Percentiles rank a stretch among this genome's conserved stretches.
Conservation (phyloP, 2,797 vertebrate species). For the Etheostoma perlongum region DNA sequence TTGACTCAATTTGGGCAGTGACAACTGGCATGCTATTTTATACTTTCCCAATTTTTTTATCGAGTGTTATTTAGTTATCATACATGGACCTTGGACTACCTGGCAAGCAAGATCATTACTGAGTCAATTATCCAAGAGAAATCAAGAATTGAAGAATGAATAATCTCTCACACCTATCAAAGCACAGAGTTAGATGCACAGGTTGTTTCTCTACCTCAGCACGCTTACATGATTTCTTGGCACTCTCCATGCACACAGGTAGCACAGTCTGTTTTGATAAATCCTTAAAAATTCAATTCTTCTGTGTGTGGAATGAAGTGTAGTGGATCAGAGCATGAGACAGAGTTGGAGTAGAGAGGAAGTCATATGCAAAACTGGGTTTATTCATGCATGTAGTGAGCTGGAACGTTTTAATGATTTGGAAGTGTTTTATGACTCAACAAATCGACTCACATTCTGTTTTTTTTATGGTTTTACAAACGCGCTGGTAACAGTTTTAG, state of each 20-base stretch:
- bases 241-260: not conserved
- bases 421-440: slow-evolving; percentile 10
- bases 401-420: slow-evolving; percentile 28
- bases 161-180: not conserved
- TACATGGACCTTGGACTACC: not conserved
- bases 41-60: not conserved
- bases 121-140: slow-evolving; percentile 8
- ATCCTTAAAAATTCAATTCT: slow-evolving; percentile 19
- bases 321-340: not conserved
- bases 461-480: slow-evolving; percentile 4
- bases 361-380: slow-evolving; percentile 17
- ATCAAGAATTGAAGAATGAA: slow-evolving; percentile 21
- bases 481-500: not conserved
- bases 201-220: slow-evolving; percentile 6
- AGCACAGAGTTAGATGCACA: slow-evolving; percentile 13
- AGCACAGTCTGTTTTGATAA: slow-evolving; percentile 16
- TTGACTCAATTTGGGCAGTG: too few species aligned
- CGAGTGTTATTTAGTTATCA: slow-evolving; percentile 1
- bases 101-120: not conserved
- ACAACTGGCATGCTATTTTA: not conserved
- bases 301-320: slow-evolving; percentile 17
- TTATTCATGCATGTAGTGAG: slow-evolving; percentile 14
- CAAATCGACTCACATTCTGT: not conserved
- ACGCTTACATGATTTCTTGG: slow-evolving; percentile 8
- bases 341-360: not conserved